Base-by-base conservation (phyloP, 2,888 invertebrate genomes). In the Acheta domesticus region DNA sequence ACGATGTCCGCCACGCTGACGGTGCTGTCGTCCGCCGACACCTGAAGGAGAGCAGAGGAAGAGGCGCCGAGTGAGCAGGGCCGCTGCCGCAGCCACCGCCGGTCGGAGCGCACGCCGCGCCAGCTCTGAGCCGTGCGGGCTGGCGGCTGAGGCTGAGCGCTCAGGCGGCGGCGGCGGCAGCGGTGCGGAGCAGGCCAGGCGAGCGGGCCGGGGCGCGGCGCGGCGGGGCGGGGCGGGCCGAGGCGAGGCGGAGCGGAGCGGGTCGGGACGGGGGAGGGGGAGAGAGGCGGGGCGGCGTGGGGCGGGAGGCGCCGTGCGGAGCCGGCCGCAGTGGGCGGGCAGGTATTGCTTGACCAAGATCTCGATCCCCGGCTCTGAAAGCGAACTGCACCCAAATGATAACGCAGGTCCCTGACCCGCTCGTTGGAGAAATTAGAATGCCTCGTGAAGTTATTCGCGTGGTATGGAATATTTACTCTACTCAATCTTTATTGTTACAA, bases 1-100 rank as follows among this genome's bases (percentile, higher is more conserved):
- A 81, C 77, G 50, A 82, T 81, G 73, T 82, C 82, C 14, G 81
- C 81, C 20, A 81, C 80, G 74, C 80, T 81, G n/a, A 81, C 79
- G 21, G 80, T 79, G 20, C 80, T 79, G 12, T 77, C 81, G 19
- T 73, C 62, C 16, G 79, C 21, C 8, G 79, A 77, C 23, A 79
- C 79, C 49, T 79, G n/a, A n/a, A n/a, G n/a, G n/a, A n/a, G n/a
- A n/a, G n/a, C n/a, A n/a, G n/a, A 76, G 5, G 62, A 62, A 0
- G 11, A 62, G n/a, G 12, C 62, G 62, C 11, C 11, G 3, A 12
- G n/a, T 4, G 62, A 2, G 16, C 5, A 12, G 3, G 62, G 62
- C 62, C 62, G 62, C n/a, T n/a, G 62, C n/a, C 2, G n/a, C 62
- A 62, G 62, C 62, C n/a, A n/a, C n/a, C 14, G 36, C 36, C 36